Evolutionary conservation across 2,888 invertebrate species (phyloP).

Genomic region (Epirrhoe alternata): DNA sequence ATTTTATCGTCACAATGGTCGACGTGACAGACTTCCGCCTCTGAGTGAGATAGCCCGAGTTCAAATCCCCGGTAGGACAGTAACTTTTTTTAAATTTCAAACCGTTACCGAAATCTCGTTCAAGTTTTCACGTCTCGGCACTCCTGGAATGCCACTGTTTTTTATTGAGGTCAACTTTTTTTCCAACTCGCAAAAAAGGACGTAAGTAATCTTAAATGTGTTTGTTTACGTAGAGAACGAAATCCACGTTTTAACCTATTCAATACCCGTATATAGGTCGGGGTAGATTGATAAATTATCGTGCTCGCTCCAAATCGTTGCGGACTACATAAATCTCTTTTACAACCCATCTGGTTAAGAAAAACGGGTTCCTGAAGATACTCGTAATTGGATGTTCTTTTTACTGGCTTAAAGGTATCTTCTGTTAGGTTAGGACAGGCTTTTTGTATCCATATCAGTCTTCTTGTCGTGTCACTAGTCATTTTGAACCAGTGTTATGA

Average conservation of each 20-base stretch:
- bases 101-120: too few relatives aligned
- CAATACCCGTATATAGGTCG: conserved; percentile 1
- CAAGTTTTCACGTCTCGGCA: too few relatives aligned
- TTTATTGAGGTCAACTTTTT: neutral
- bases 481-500: too few relatives aligned
- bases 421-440: neutral
- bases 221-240: neutral
- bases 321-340: conserved; percentile 19
- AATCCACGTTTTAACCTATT: neutral
- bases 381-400: neutral
- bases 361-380: neutral
- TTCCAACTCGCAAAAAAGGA: neutral
- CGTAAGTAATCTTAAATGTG: neutral
- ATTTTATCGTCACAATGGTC: too few relatives aligned
- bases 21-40: too few relatives aligned
- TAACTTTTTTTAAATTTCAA: too few relatives aligned
- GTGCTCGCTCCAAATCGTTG: conserved; percentile 35
- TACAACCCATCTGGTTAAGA: conserved; percentile 6
- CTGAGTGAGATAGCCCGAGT: too few relatives aligned
- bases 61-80: too few relatives aligned
- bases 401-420: neutral
- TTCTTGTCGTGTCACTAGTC: too few relatives aligned
- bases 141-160: too few relatives aligned
- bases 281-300: neutral
- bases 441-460: too few relatives aligned